Conservation (phyloP, 2,797 vertebrate genomes). For the Eulemur coronatus region DNA sequence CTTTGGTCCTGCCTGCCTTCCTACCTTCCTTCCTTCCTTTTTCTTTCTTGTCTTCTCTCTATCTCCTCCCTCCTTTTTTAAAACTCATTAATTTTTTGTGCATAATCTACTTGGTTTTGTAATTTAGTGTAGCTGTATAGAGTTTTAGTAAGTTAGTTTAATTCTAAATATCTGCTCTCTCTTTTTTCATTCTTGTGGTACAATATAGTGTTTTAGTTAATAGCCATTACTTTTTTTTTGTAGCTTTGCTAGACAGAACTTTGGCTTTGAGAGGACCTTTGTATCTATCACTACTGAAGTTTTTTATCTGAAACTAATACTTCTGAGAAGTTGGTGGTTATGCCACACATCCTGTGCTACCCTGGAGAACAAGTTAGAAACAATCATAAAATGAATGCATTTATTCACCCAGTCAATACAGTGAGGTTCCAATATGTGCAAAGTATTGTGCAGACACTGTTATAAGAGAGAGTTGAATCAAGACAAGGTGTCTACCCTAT, state of each 20-base stretch:
- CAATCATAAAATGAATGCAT: neutral
- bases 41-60: neutral
- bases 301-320: neutral
- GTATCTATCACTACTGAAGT: neutral
- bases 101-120: neutral
- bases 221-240: neutral
- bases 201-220: neutral
- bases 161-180: neutral
- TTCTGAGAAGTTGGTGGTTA: neutral
- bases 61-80: neutral
- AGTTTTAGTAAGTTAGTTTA: neutral
- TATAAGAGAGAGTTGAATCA: neutral
- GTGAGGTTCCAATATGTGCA: neutral
- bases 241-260: neutral
- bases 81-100: neutral
- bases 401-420: neutral
- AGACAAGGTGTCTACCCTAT: neutral
- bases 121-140: neutral
- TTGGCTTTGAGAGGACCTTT: neutral
- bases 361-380: neutral
- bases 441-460: neutral
- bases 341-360: neutral
- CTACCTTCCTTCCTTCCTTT: neutral
- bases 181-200: neutral
- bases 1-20: neutral